Conservation (phyloP, 2,113 vertebrate species). For the Okapia johnstoni region DNA sequence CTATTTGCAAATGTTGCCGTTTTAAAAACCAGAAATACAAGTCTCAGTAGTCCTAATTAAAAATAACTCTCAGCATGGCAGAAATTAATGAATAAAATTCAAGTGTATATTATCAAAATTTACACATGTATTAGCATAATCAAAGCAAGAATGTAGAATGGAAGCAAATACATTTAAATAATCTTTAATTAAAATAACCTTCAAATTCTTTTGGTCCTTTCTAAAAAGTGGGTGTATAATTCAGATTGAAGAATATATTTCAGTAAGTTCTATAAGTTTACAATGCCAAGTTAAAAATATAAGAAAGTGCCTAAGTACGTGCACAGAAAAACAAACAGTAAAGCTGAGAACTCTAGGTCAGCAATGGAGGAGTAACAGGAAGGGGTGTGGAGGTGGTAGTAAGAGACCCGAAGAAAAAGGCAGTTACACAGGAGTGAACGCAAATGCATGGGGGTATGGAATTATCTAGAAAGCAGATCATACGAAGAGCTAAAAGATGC, state of each 20-base stretch:
- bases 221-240: neutral
- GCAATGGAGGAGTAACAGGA: neutral
- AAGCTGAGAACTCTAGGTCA: neutral
- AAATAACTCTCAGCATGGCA: conserved; percentile 6
- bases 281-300: conserved; percentile 2
- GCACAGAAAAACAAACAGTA: neutral
- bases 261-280: neutral
- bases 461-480: neutral
- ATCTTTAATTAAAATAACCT: neutral
- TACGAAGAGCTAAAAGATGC: neutral
- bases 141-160: neutral
- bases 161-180: neutral
- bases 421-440: neutral
- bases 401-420: neutral
- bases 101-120: neutral
- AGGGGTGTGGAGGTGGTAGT: neutral
- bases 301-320: neutral
- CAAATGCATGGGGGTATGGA: neutral
- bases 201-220: neutral
- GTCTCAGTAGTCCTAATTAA: neutral
- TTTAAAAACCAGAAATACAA: conserved; percentile 8
- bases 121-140: neutral
- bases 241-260: neutral
- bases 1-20: neutral
- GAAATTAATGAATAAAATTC: conserved; percentile 23